phyloP scores from a whole-genome alignment of 2,797 vertebrate genomes.

The Tenualosa thibaudeaui region DNA sequence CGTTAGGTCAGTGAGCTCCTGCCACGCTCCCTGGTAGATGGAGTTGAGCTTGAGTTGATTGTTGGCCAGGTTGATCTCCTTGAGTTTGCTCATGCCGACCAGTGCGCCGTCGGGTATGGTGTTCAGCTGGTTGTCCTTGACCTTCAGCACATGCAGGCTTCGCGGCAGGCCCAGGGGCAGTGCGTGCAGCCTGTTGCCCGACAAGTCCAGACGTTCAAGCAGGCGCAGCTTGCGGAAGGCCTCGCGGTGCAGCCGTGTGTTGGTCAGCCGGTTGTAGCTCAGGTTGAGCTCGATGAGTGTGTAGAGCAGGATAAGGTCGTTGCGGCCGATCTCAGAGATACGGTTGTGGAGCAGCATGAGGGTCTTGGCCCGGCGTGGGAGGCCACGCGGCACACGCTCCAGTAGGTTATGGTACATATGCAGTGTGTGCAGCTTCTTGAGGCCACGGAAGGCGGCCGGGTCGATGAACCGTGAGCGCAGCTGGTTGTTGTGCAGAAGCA shows the following conservation, averaged over 20 bases:
- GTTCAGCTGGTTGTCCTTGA: constrained; percentile 87
- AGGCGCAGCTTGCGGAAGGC: constrained; percentile 91
- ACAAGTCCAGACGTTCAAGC: constrained; percentile 88
- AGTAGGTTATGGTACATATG: constrained; percentile 96
- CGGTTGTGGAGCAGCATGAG: constrained; percentile 94
- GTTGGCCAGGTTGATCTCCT: constrained; percentile 84
- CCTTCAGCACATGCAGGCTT: constrained; percentile 83
- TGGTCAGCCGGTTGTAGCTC: constrained; percentile 94
- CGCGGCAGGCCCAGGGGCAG: constrained; percentile 88
- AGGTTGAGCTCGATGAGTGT: constrained; percentile 94
- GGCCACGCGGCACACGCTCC: constrained; percentile 87
- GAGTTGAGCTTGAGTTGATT: constrained; percentile 89
- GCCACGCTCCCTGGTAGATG: constrained; percentile 87
- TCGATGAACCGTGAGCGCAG: constrained; percentile 88
- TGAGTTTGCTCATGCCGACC: constrained; percentile 85
- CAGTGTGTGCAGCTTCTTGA: constrained; percentile 95
- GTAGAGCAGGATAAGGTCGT: constrained; percentile 87
- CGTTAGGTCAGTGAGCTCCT: constrained; percentile 85
- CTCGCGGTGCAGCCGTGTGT: constrained; percentile 81
- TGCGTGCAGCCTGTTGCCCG: constrained; percentile 83
- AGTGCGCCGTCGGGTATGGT: constrained; percentile 82
- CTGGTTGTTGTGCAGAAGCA: constrained; percentile 95
- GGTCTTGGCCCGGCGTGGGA: constrained; percentile 91
- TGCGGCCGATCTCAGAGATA: constrained; percentile 87
- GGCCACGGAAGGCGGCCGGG: constrained; percentile 86